A percentile compares a stretch with the other conserved stretches of the same genome.
Conservation (phyloP, 2,113 vertebrate species). For the Anarhynchus alexandrinus region DNA sequence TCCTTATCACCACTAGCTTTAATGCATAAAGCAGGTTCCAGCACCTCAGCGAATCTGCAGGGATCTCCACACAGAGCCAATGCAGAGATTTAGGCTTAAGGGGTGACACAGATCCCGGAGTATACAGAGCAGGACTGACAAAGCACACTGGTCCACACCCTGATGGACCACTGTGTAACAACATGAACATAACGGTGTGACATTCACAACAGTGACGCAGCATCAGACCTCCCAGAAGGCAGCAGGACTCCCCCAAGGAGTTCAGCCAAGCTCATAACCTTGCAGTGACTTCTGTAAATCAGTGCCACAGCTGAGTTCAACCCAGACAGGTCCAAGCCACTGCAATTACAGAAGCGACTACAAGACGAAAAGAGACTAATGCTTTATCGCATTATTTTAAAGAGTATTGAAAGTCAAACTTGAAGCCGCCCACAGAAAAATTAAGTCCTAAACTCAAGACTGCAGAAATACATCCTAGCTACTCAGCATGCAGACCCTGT, state of each 20-base stretch:
- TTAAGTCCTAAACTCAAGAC: background rate
- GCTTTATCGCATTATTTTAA: background rate
- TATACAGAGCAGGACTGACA: background rate
- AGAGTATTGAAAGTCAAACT: background rate
- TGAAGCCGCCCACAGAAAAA: background rate
- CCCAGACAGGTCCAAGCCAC: background rate
- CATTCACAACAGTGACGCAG: accelerated
- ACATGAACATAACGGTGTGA: accelerated
- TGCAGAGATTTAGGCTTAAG: background rate
- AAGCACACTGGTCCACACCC: accelerated
- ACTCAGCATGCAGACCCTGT: background rate
- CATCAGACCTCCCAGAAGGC: background rate
- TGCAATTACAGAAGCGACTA: background rate
- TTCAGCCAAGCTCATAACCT: background rate
- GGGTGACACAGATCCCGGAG: background rate
- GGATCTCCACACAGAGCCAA: background rate
- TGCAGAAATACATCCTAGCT: background rate
- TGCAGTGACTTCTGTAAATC: background rate
- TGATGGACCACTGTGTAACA: background rate
- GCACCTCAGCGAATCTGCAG: accelerated
- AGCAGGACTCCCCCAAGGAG: background rate
- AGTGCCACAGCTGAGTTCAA: background rate
- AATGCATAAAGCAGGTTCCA: background rate
- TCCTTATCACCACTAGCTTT: background rate
- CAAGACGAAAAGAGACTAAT: background rate